Evolutionary conservation across 2,797 vertebrate species (phyloP), one percentile per base, ranked within the genome.

Genomic region (Bucorvus abyssinicus): DNA sequence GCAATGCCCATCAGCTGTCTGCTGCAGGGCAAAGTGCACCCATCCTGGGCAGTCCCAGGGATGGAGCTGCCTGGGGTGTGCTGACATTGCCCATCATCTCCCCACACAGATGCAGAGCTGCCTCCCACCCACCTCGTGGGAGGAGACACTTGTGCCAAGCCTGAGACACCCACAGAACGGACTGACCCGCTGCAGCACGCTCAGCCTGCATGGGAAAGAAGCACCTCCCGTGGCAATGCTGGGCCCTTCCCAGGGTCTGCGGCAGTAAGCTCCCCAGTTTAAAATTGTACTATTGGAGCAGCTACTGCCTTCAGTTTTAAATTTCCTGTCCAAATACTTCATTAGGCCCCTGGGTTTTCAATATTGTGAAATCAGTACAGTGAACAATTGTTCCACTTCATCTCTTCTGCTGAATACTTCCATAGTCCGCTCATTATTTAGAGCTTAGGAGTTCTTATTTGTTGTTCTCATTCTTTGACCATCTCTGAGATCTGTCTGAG

Each of bases 11-110:
- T 57, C 29, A 42, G 15, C 29, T 59, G 14, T 56, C 12, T 2
- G 1, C 34, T 13, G 3, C 9, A 9, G 44, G 21, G 24, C 24
- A 40, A 53, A 32, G 16, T 6, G 11, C 13, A 10, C 16, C 17
- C 4, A 1, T 30, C 36, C 13, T 0, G 2, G 22, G 47, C 10
- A 24, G 6, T 29, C 42, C 12, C 3, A 11, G 16, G 34, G 8
- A 44, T 2, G 4, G 17, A 13, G 26, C 18, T 69, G 29, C 10
- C 16, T 78, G 61, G n/a, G 29, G 24, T 7, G 23, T 19, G 3
- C 9, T 70, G 30, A 14, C 7, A 52, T 87, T 5, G 0, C 14
- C 20, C 22, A 10, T 55, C 14, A 6, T 17, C 18, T 22, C 29
- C 13, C 17, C 4, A 4, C 7, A 30, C 1, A 30, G 23, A 52